Evolutionary conservation across 1,140 invertebrate genomes (phyloP).

Genomic region (Hypothenemus hampei): DNA sequence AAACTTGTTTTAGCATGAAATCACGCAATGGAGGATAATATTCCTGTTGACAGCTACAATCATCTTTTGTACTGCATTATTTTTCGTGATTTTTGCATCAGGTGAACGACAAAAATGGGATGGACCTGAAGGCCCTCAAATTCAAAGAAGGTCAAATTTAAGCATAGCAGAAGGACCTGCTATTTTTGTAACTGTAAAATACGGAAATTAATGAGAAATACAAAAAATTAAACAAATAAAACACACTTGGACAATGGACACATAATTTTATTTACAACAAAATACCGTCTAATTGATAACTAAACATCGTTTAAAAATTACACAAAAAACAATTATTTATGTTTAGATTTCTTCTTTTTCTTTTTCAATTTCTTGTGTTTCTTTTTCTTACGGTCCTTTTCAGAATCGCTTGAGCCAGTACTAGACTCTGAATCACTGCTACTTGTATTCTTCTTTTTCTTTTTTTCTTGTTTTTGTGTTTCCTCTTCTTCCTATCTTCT

Average conservation of each 20-base stretch:
- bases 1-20: constrained; percentile 26
- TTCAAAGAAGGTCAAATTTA: too few relatives aligned
- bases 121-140: constrained; percentile 3
- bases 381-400: constrained; percentile 36
- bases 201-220: too few relatives aligned
- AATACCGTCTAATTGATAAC: neutral
- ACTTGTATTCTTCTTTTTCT: constrained; percentile 34
- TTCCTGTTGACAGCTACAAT: constrained; percentile 10
- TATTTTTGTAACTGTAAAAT: too few relatives aligned
- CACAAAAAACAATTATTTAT: constrained; percentile 13
- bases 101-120: constrained; percentile 22
- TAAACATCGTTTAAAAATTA: too few relatives aligned
- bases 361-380: constrained; percentile 50
- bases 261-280: neutral
- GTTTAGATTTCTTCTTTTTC: constrained; percentile 50
- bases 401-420: constrained; percentile 39
- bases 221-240: too few relatives aligned
- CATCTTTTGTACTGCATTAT: neutral
- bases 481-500: constrained; percentile 48
- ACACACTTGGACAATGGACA: too few relatives aligned
- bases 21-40: constrained; percentile 20
- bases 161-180: too few relatives aligned
- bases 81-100: constrained; percentile 21
- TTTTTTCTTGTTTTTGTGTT: constrained; percentile 42
- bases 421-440: constrained; percentile 35